Evolutionary conservation across 2,888 invertebrate genomes (phyloP), one percentile per base, ranked within the genome.

Genomic region (Cataglyphis albicans): DNA sequence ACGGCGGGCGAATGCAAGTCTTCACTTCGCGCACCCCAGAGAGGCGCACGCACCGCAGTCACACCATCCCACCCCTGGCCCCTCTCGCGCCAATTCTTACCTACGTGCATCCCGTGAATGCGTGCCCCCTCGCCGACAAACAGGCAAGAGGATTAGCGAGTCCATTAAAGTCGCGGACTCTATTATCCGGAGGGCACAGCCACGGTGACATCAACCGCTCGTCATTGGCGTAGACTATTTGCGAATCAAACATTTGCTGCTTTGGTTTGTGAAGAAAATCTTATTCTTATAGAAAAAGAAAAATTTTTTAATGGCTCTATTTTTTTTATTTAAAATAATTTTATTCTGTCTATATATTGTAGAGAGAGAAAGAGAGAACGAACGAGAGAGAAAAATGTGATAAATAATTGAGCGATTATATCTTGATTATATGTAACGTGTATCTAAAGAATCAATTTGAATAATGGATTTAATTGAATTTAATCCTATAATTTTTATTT

Each of bases 151-250:
- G 94, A 94, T 94, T 94, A 94, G 93, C 93, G 93, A 94, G 94
- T 94, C 94, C 94, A 94, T 94, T 94, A 94, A 94, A 94, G 94
- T 94, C 94, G 94, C 94, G 94, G 93, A 94, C 94, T 94, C 94
- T 94, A 94, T 94, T 94, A 94, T 94, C 93, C 93, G 88, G 88
- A 90, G 93, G 92, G 92, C 92, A 92, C 90, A 88, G 89, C 91
- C 91, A 93, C 91, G 92, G 92, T 94, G 94, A 94, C 94, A 94
- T 94, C 93, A 93, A 94, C 94, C 93, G 94, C 91, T 90, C 85
- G 72, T 59, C 93, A 93, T 61, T 92, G 93, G 93, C 93, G 93
- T 91, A 91, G 92, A 52, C 61, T 76, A 81, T 75, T 9, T 12
- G 0, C 18, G 1, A 52, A 25, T 65, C 7, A 18, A 25, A 21